Evolutionary conservation across 2,113 vertebrate genomes (phyloP), one percentile per base, ranked within the genome.

Genomic region (Pseudolaguvia tuberculata): DNA sequence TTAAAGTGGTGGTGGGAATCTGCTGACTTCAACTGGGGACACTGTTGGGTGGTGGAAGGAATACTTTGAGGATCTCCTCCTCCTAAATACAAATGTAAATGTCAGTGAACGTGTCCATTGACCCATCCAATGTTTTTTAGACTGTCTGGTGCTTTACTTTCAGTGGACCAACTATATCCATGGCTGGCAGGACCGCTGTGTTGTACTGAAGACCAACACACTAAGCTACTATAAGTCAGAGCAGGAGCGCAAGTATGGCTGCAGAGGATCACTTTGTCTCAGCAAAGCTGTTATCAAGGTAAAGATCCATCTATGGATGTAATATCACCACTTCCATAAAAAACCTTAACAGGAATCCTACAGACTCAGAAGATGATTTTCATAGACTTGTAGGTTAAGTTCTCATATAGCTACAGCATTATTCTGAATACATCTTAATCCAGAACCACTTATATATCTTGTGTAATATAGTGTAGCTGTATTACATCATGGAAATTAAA

Each of bases 131-230:
- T 42, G 39, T 42, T 42, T 42, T 42, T 42, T 42, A 42, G 39
- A 42, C 39, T 51, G 2, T 47, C 31, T 77, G 29, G 21, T 51
- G 17, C 42, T 45, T 42, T 35, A 11, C 27, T 70, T 85, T 5
- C 83, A 99, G 96, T 99, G 97, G 97, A 99, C 97, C 81, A 99
- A 99, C 84, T 98, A 99, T 83, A 98, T 99, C 83, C 97, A 98
- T 84, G 96, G 97, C 1, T 99, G 97, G 97, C 97, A 98, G 86
- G 95, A 98, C 87, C 92, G 96, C 79, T 99, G 96, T 96, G 94
- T 99, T 35, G 93, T 94, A 85, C 85, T 99, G 85, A 98, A 97
- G 87, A 93, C 93, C 80, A 95, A 94, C 76, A 93, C 93, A 4
- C 83, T 99, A 76, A 98, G 96, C 88, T 99, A 99, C 88, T 98